Evolutionary conservation across 2,113 vertebrate species (phyloP).

Genomic region (Rhadina sibilatrix): DNA sequence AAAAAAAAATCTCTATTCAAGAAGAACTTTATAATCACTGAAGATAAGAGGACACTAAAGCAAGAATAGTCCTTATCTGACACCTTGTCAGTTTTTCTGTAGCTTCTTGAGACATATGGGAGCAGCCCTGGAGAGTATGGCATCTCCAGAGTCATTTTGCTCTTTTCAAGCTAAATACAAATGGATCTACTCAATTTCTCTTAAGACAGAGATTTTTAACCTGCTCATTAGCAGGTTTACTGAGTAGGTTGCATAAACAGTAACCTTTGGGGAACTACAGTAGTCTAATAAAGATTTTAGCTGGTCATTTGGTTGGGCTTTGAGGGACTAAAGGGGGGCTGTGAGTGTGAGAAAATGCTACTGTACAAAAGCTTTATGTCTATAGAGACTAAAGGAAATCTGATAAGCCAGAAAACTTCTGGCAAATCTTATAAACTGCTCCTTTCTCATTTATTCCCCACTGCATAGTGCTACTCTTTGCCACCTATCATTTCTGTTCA

Average conservation of each 20-base stretch:
- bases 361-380: background rate
- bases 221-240: background rate
- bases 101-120: background rate
- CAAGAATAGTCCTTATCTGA: background rate
- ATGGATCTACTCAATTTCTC: background rate
- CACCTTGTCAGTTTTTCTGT: background rate
- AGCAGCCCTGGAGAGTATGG: background rate
- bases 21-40: background rate
- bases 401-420: background rate
- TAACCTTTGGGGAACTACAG: background rate
- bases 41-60: background rate
- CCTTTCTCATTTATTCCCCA: background rate
- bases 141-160: background rate
- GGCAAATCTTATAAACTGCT: background rate
- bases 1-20: background rate
- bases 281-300: background rate
- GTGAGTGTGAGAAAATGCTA: background rate
- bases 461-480: background rate
- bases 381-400: background rate
- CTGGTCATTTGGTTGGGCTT: background rate
- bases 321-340: rapidly evolving
- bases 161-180: background rate
- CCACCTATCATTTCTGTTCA: background rate
- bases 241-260: background rate
- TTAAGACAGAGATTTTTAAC: background rate